Evolutionary conservation across 92 coral and sea anemone species (phyloP), one percentile per base, ranked within the genome.

Genomic region (Micromussa lordhowensis): DNA sequence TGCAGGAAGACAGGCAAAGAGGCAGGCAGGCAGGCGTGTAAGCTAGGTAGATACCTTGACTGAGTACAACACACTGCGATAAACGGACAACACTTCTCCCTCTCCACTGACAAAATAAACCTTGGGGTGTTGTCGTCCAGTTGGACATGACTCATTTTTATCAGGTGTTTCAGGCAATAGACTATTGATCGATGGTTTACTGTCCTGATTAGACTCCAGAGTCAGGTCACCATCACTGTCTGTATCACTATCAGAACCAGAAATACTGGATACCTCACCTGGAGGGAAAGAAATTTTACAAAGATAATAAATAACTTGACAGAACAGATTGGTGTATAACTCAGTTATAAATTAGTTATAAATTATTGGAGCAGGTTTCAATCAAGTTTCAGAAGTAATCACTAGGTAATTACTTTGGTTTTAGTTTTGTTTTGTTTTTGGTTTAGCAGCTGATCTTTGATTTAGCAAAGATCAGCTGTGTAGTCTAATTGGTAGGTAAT

Each of bases 191-290:
- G 54, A 55, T 1, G 75, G 63, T 12, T 40, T 48, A 21, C 13
- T 49, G 51, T 36, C 7, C 21, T 51, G 58, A 14, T 38, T 59
- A 68, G 94, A 91, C 85, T 91, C 94, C 87, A 95, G 57, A 8
- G 72, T 84, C 66, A 95, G 88, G 84, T 95, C 96, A n/a, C 85
- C 85, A 13, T 91, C 95, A 30, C 85, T 92, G 58, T 87, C 90
- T 34, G 84, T 57, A 73, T 79, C 87, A 32, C 82, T 91, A 38
- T 97, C 99, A 49, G 99, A 97, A 32, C 99, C 99, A 61, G 99
- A 97, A 88, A 97, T 94, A 72, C 99, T 97, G 70, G 99, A 97
- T 31, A 97, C 76, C 58, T 97, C 99, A 30, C 99, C 99, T 97
- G 11, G 9, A 57, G 12, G 54, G 54, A 72, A 76, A 59, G 18